Evolutionary conservation across 1,140 invertebrate genomes (phyloP).

Genomic region (Phocides pigmalion): DNA sequence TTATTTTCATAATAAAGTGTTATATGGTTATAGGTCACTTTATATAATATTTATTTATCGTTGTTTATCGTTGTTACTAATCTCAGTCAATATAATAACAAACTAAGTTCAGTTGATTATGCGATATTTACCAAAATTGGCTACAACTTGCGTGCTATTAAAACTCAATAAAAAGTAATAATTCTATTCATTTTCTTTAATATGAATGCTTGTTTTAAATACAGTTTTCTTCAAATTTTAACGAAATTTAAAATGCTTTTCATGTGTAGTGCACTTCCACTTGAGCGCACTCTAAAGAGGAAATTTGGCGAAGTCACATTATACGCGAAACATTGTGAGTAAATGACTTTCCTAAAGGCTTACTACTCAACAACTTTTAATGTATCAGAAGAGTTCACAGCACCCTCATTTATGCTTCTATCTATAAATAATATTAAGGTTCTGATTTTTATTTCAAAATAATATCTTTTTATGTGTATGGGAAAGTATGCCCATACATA

Average conservation of each 20-base stretch:
- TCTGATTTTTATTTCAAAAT: no score
- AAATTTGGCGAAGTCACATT: constrained; percentile 30
- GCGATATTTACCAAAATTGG: no score
- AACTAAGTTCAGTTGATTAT: no score
- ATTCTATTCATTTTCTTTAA: neutral
- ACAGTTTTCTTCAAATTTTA: constrained; percentile 12
- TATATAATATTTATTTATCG: no score
- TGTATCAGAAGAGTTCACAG: constrained; percentile 10
- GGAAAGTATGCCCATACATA: no score
- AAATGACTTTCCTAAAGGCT: constrained; percentile 26
- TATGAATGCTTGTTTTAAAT: constrained; percentile 25
- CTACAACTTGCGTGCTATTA: no score
- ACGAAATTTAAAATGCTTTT: constrained; percentile 29
- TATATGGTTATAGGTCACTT: no score
- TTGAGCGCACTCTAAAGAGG: constrained; percentile 24
- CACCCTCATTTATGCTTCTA: neutral
- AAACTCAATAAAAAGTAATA: neutral
- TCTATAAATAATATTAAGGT: no score
- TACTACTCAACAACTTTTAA: constrained; percentile 16
- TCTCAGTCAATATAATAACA: no score
- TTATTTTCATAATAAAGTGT: no score
- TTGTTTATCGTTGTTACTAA: no score
- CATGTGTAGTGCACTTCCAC: constrained; percentile 28
- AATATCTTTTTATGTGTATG: no score
- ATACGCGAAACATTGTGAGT: constrained; percentile 23